Conservation (phyloP, 2,888 invertebrate species). For the Cheilosia impressa region DNA sequence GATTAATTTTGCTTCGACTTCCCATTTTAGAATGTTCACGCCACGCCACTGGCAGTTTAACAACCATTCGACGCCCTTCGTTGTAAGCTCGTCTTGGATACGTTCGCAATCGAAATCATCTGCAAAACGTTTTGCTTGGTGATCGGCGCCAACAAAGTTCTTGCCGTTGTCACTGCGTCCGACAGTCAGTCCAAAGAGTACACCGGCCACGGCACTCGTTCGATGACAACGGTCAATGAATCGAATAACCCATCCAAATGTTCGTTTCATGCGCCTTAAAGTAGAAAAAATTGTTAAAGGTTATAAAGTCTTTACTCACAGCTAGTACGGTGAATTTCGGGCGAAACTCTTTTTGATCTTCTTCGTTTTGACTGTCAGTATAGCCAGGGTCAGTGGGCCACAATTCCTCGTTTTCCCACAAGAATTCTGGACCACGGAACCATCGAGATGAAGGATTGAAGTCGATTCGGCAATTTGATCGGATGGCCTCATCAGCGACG, state of each 20-base stretch:
- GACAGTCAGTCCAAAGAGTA: too few species aligned
- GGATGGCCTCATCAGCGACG: not conserved
- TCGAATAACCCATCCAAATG: not conserved
- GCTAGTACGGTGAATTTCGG: conserved; percentile 5
- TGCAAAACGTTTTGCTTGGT: conserved; percentile 34
- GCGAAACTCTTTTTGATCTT: conserved; percentile 21
- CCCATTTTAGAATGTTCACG: too few species aligned
- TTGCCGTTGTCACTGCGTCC: conserved; percentile 53
- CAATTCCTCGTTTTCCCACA: too few species aligned
- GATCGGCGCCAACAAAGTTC: conserved; percentile 52
- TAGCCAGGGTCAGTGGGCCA: too few species aligned
- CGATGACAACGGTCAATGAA: too few species aligned
- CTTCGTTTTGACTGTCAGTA: too few species aligned
- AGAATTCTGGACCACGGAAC: too few species aligned
- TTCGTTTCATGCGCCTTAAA: conserved; percentile 16
- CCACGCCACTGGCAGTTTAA: too few species aligned
- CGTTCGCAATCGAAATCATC: conserved; percentile 47
- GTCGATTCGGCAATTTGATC: too few species aligned
- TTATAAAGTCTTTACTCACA: conserved; percentile 17
- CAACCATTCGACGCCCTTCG: conserved; percentile 31
- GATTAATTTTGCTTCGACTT: too few species aligned
- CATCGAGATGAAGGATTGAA: too few species aligned
- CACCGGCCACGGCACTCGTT: too few species aligned
- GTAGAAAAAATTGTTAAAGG: conserved; percentile 32
- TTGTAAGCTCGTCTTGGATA: conserved; percentile 43